Evolutionary conservation across 2,888 invertebrate genomes (phyloP).

Genomic region (Stenotaenia linearis): DNA sequence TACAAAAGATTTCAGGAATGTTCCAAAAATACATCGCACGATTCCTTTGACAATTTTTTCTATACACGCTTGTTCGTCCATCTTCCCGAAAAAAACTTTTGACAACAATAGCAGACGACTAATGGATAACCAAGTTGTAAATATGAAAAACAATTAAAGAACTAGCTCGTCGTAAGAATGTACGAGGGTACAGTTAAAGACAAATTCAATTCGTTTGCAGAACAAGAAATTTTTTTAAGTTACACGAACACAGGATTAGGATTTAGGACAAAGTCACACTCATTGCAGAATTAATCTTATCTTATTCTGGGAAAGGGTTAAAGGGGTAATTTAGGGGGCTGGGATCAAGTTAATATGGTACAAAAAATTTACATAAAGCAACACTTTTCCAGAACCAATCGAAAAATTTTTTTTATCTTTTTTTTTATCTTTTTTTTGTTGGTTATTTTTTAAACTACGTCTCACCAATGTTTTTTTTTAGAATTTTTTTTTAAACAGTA

Average conservation of each 20-base stretch:
- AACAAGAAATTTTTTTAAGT: neutral
- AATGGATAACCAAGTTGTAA: neutral
- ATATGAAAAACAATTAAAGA: neutral
- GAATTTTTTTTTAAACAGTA: constrained; percentile 34
- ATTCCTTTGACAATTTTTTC: no score
- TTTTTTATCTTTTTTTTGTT: neutral
- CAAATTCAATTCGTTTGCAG: neutral
- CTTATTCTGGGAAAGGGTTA: no score
- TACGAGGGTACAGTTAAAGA: neutral
- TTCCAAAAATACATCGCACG: neutral
- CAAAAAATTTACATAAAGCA: constrained; percentile 33
- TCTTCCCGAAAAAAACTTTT: neutral
- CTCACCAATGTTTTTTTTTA: neutral
- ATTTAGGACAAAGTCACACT: no score
- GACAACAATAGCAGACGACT: constrained; percentile 21
- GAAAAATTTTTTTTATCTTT: no score
- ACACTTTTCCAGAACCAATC: constrained; percentile 33
- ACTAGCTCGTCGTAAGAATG: neutral
- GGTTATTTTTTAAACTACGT: neutral
- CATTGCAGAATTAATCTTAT: no score
- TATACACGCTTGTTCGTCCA: no score
- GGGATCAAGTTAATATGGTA: neutral
- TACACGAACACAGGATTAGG: no score
- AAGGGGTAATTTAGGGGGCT: no score
- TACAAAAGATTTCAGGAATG: constrained; percentile 27